Evolutionary conservation across 2,113 vertebrate genomes (phyloP), one percentile per base, ranked within the genome.

Genomic region (Misgurnus anguillicaudatus): DNA sequence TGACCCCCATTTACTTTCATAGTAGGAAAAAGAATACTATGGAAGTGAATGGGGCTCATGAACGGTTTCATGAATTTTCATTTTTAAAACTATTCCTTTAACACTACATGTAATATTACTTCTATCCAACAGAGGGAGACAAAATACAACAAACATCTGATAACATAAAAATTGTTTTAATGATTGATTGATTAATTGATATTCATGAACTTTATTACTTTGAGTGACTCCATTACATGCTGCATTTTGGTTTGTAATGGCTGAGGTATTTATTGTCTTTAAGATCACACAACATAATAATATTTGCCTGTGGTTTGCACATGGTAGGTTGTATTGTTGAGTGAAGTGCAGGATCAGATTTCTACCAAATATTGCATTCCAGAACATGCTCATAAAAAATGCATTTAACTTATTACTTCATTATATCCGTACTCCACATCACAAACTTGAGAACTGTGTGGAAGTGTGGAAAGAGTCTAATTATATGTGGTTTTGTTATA

Each of bases 401-500:
- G 66, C 45, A 36, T 31, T 36, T 14, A 17, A 36, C 42, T 6
- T 67, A 6, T 51, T 47, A 73, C 73, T 72, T 82, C 62, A 65
- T 83, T 79, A 70, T 79, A 48, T 72, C 70, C 65, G 64, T 72
- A 80, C 75, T 80, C n/a, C 82, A 79, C 81, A 65, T 79, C 65
- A 79, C 80, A 77, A 87, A 89, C 87, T 81, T 88, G 87, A 83
- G 85, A 90, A 85, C 85, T 83, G 78, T 82, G 83, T 86, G 83
- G 57, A 84, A 90, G 86, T 19, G 53, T 19, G 53, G n/a, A 57
- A 70, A 16, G 3, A 9, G 75, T 87, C 89, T 86, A 89, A 90
- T 92, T 90, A 90, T 90, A 89, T 89, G 8, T 38, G 31, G 82
- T 87, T 91, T 90, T 88, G 82, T 84, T 19, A 69, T 60, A 82